Conservation (phyloP, 2,797 vertebrate genomes). For the Tokudaia tokunoshimensis region DNA sequence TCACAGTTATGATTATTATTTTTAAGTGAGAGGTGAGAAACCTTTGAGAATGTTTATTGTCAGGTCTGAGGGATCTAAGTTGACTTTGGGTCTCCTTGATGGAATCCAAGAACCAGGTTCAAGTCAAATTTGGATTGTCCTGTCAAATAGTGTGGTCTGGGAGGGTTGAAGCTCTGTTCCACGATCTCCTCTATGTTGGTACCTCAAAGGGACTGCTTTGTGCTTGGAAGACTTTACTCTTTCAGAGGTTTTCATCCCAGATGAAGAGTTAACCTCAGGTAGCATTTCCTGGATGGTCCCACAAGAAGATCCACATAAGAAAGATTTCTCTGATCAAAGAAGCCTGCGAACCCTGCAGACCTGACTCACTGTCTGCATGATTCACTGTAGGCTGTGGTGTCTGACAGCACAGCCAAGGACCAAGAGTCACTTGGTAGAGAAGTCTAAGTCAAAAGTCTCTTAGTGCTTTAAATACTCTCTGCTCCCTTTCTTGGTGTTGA, state of each 20-base stretch:
- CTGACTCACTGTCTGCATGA: accelerated
- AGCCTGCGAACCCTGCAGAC: background rate
- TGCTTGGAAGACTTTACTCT: background rate
- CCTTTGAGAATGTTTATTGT: background rate
- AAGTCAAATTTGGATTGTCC: background rate
- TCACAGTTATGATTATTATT: constrained; percentile 26
- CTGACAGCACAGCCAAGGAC: background rate
- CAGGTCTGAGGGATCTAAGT: background rate
- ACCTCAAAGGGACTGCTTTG: background rate
- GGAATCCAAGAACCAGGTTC: constrained; percentile 1
- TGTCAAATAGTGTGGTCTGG: background rate
- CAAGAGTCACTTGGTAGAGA: background rate
- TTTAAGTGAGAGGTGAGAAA: background rate
- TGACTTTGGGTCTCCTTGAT: background rate
- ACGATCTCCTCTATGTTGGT: background rate
- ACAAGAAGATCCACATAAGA: background rate
- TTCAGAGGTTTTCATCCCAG: constrained; percentile 2
- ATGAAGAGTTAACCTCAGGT: background rate
- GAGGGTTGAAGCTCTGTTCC: background rate
- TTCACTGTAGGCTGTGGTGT: background rate
- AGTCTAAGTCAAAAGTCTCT: constrained; percentile 22
- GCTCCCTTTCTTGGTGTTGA: background rate
- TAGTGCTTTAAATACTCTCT: background rate
- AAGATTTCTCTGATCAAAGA: background rate
- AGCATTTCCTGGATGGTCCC: background rate